Evolutionary conservation across 2,888 invertebrate genomes (phyloP), one percentile per base, ranked within the genome.

Genomic region (Cosmia pyralina): DNA sequence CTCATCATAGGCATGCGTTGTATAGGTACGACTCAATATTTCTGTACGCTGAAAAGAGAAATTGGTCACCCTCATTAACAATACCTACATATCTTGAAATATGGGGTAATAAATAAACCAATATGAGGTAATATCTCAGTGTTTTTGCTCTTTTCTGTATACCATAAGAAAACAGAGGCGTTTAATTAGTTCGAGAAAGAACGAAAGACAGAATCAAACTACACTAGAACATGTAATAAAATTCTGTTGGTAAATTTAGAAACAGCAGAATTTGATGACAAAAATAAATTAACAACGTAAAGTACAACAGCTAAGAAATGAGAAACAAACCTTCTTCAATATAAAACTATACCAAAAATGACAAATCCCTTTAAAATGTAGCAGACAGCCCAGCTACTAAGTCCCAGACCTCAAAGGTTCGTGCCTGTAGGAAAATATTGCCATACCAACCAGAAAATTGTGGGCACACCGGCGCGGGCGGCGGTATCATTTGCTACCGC

Each of bases 401-500:
- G 48, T n/a, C 44, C 59, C 48, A 68, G 69, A 73, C 64, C 69
- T 68, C 72, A 75, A 62, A 53, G 70, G n/a, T 72, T 58, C 69
- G 58, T 73, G 83, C 17, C 68, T 67, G 63, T 66, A 72, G 77
- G 72, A 76, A 74, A 73, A 69, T 63, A 84, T 78, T 59, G 59
- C 38, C 48, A 57, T 68, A 67, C 62, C 74, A 34, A 55, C 75
- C 81, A 78, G 76, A 72, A 85, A 79, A 83, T 84, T 83, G 81
- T 75, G 69, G 55, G 67, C 77, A 72, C 79, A 46, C 55, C 44
- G 62, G 73, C 63, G 78, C 70, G 22, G 71, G 66, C 75, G 69
- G 73, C 68, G 76, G 84, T 85, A 85, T 85, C 85, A 85, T 85
- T 85, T 82, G 86, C 84, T 86, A 85, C 85, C 75, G 84, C 85